These are phyloP conservation scores for Nudaria mundana DNA, from an alignment of 2,888 invertebrate genomes.

Conservation along the genomic window DNA sequence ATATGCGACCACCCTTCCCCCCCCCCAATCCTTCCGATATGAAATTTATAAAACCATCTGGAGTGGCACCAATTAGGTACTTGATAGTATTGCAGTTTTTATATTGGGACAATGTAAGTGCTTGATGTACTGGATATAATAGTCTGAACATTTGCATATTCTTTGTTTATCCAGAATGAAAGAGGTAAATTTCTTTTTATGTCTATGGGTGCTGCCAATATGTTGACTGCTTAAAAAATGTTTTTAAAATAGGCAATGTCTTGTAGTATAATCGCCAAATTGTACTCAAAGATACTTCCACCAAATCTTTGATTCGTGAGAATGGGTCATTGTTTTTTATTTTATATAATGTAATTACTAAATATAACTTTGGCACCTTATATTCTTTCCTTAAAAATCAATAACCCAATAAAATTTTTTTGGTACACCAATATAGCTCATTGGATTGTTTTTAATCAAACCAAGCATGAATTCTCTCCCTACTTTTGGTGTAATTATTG, in stretches of 20 bases:
- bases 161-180: too few relatives aligned
- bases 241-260: too few relatives aligned
- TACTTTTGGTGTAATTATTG: neutral
- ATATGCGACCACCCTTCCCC: neutral
- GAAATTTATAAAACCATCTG: neutral
- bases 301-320: neutral
- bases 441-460: neutral
- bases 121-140: neutral
- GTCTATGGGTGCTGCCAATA: too few relatives aligned
- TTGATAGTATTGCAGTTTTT: conserved; percentile 1
- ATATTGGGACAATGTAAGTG: neutral
- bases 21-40: neutral
- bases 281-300: neutral
- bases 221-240: too few relatives aligned
- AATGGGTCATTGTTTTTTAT: neutral
- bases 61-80: conserved; percentile 3
- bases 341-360: neutral
- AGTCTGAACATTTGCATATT: too few relatives aligned
- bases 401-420: neutral
- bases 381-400: neutral
- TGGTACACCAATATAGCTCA: neutral
- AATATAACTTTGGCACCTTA: neutral
- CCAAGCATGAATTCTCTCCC: neutral
- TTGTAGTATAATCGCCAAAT: too few relatives aligned
- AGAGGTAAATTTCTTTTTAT: too few relatives aligned